A percentile compares a stretch with the other conserved stretches of the same genome.
Conservation (phyloP, 2,113 vertebrate genomes). For the Triplophysa tibetana region DNA sequence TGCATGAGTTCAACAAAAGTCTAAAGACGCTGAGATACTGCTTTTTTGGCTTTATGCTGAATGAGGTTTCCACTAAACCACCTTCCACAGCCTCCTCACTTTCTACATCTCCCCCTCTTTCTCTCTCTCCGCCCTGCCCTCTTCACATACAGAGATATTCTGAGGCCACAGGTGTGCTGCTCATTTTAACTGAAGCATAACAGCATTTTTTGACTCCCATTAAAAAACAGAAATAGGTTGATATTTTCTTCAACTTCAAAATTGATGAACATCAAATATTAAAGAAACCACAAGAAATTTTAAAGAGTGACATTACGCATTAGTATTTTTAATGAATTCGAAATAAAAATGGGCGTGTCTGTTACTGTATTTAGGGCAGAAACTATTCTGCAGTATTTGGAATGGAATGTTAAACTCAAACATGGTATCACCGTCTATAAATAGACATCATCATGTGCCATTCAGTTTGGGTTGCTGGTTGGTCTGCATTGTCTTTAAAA, state of each 20-base stretch:
- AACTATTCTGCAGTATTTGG: constrained; percentile 11
- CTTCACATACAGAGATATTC: constrained; percentile 8
- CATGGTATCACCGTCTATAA: constrained; percentile 24
- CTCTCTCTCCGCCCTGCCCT: background rate
- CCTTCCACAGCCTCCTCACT: background rate
- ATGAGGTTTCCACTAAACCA: background rate
- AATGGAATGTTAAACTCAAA: background rate
- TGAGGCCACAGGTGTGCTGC: constrained; percentile 36
- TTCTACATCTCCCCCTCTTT: background rate
- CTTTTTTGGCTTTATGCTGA: constrained; percentile 4
- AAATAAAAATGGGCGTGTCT: background rate
- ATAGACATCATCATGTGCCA: constrained; percentile 3
- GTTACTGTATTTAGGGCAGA: background rate
- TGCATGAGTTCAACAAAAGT: constrained; percentile 17
- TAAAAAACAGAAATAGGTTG: no score
- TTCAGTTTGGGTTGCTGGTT: constrained; percentile 14
- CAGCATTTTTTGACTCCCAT: no score
- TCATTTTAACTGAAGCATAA: constrained; percentile 2
- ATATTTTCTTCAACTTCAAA: background rate
- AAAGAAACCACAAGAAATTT: background rate
- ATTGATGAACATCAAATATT: background rate
- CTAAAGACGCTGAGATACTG: background rate
- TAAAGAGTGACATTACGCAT: no score
- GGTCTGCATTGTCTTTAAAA: constrained; percentile 11
- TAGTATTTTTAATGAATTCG: no score